Evolutionary conservation across 1,140 invertebrate species (phyloP).

Genomic region (Pomacea maculata): DNA sequence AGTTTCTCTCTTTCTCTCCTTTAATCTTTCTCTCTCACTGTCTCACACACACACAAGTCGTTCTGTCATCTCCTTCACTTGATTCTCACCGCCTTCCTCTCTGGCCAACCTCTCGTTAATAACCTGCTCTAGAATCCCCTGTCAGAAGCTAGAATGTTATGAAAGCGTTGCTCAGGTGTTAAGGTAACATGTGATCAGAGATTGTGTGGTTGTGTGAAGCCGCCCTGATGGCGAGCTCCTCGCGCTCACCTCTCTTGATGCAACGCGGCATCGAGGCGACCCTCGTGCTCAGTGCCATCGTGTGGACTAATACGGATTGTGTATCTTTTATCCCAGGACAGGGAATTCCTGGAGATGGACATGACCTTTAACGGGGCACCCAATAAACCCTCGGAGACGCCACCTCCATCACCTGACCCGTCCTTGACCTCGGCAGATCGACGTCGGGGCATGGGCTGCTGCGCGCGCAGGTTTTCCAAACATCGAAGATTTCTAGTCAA

Average conservation of each 20-base stretch:
- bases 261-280: background rate
- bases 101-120: background rate
- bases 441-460: conserved; percentile 78
- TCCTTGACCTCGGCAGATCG: conserved; percentile 66
- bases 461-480: conserved; percentile 74
- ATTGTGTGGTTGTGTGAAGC: background rate
- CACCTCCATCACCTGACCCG: conserved; percentile 82
- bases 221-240: background rate
- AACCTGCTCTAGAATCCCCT: background rate
- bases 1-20: background rate
- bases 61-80: background rate
- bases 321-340: conserved; percentile 76
- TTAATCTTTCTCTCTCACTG: background rate
- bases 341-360: conserved; percentile 96
- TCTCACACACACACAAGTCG: background rate
- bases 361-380: conserved; percentile 91
- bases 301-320: background rate
- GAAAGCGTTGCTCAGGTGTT: too few species aligned
- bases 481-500: conserved; percentile 54
- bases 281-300: background rate
- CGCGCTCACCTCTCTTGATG: background rate
- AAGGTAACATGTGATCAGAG: background rate
- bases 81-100: background rate
- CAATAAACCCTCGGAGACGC: conserved; percentile 80
- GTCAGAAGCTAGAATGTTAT: too few species aligned